These are phyloP conservation scores for Psittacara wagleri DNA, from an alignment of 2,113 vertebrate genomes.

Conservation along the genomic window DNA sequence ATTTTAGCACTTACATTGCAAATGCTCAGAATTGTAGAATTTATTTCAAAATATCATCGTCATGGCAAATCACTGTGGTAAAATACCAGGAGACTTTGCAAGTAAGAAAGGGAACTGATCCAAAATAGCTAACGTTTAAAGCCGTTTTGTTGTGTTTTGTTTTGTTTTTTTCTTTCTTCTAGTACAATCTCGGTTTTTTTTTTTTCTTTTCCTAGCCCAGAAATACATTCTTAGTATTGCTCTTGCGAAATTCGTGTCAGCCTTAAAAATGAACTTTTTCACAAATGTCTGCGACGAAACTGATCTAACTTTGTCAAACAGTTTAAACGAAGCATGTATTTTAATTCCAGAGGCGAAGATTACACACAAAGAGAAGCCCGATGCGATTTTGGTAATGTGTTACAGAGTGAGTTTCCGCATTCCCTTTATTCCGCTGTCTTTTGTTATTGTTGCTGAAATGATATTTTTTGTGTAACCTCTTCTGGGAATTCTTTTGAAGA, in stretches of 20 bases:
- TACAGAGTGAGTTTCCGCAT: slow-evolving; percentile 12
- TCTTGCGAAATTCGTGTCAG: neutral
- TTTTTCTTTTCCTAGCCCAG: neutral
- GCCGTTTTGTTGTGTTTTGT: neutral
- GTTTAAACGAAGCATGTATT: neutral
- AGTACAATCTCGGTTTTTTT: neutral
- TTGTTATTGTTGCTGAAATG: slow-evolving; percentile 42
- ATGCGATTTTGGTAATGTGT: slow-evolving; percentile 47
- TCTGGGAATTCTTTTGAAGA: slow-evolving; percentile 68
- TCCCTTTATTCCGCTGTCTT: slow-evolving; percentile 33
- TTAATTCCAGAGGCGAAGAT: neutral
- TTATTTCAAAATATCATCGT: neutral
- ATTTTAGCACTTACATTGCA: slow-evolving; percentile 44
- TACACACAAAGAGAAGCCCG: neutral
- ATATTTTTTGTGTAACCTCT: slow-evolving; percentile 42
- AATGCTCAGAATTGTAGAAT: neutral
- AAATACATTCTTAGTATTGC: neutral
- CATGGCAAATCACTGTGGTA: neutral
- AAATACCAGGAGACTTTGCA: neutral
- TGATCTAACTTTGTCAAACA: slow-evolving; percentile 1
- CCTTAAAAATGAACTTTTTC: neutral
- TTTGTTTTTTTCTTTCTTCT: neutral
- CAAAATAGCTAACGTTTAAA: neutral
- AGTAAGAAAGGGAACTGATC: neutral
- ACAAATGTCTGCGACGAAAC: neutral